A percentile compares a stretch with the other conserved stretches of the same genome.
These are phyloP conservation scores for Apostichopus japonicus DNA, from an alignment of 35 echinoderm and acorn worm genomes.

Conservation along the genomic window DNA sequence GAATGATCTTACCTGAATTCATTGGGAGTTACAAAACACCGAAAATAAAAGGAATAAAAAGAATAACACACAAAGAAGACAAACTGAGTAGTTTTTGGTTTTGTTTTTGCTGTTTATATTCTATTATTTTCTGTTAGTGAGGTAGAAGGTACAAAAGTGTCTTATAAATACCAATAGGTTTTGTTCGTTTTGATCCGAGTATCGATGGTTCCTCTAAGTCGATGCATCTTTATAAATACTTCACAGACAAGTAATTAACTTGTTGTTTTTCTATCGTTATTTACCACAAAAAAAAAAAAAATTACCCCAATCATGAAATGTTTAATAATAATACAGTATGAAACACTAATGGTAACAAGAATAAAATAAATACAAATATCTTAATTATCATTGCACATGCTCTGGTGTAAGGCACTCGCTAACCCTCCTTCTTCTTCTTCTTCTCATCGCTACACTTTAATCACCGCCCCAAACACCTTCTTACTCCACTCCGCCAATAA, in stretches of 20 bases:
- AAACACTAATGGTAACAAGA: conserved; percentile 16
- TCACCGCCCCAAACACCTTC: too few species aligned
- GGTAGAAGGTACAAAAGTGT: conserved; percentile 18
- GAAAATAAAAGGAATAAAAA: too few species aligned
- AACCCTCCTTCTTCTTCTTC: background rate
- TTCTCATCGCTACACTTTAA: too few species aligned
- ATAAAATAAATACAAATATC: conserved; percentile 11
- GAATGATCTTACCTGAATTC: too few species aligned
- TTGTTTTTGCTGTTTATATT: background rate
- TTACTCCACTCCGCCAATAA: too few species aligned
- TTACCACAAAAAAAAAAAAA: background rate
- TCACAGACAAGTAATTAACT: background rate
- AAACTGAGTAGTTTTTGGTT: too few species aligned
- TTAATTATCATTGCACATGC: conserved; percentile 3
- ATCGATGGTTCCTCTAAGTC: background rate
- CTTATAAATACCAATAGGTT: background rate
- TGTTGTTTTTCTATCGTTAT: background rate
- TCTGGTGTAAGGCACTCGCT: conserved; percentile 3
- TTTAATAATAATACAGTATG: background rate
- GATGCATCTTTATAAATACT: background rate
- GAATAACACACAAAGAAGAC: too few species aligned
- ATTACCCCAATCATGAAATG: background rate
- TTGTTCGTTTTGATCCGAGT: too few species aligned
- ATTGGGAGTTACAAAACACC: too few species aligned
- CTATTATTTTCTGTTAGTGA: background rate